phyloP scores from a whole-genome alignment of 1,140 invertebrate genomes.

The Heliothis virescens region DNA sequence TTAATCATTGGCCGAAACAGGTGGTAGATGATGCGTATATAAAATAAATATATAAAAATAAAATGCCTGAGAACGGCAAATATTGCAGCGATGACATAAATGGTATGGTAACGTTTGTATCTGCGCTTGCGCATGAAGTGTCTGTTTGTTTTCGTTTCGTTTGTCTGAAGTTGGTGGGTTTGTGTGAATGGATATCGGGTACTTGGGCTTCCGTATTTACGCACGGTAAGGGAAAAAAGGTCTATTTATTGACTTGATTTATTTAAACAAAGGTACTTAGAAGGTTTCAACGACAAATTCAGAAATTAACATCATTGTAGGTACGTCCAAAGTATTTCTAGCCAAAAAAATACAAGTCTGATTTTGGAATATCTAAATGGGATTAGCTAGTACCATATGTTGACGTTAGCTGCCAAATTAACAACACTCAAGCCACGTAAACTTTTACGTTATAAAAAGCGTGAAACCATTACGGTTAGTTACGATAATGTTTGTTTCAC shows the following conservation, averaged over 20 bases:
- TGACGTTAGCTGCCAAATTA: not conserved
- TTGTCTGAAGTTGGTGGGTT: slow-evolving; percentile 7
- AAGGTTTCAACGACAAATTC: no score
- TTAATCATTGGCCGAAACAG: slow-evolving; percentile 39
- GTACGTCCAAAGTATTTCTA: no score
- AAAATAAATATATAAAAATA: slow-evolving; percentile 47
- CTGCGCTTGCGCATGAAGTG: slow-evolving; percentile 12
- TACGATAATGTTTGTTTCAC: not conserved
- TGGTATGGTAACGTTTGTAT: not conserved
- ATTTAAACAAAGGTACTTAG: no score
- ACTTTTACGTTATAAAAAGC: not conserved
- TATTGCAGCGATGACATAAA: slow-evolving; percentile 28
- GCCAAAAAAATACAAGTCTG: no score
- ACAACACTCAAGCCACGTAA: not conserved
- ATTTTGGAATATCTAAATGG: no score
- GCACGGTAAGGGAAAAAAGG: no score
- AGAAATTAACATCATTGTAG: no score
- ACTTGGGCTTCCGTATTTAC: not conserved
- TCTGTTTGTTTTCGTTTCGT: slow-evolving; percentile 9
- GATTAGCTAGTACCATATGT: no score
- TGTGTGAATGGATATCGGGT: slow-evolving; percentile 20
- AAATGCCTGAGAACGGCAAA: slow-evolving; percentile 14
- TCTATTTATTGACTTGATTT: no score
- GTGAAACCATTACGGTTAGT: not conserved
- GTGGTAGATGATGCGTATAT: slow-evolving; percentile 36